Conservation (phyloP, 2,113 vertebrate genomes). For the Ptychochromis oligacanthus region DNA sequence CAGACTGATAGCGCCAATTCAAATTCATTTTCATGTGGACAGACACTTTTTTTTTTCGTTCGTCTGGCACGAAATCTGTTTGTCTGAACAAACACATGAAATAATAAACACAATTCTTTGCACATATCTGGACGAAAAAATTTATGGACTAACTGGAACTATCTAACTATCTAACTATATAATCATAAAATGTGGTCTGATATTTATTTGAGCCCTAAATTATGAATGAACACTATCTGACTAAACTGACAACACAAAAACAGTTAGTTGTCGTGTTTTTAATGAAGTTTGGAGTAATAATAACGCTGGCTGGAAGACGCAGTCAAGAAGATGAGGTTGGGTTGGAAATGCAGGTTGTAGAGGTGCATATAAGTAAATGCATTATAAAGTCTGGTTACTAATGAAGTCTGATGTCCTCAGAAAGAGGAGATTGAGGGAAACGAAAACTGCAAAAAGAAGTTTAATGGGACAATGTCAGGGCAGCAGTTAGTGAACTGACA, state of each 20-base stretch:
- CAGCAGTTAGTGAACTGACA: no score
- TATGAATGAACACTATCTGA: not conserved
- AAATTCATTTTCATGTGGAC: slow-evolving; percentile 13
- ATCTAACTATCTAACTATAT: not conserved
- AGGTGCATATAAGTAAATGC: not conserved
- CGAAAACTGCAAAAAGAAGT: fast-evolving
- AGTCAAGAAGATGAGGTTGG: not conserved
- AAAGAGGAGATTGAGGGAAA: not conserved
- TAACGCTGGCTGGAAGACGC: not conserved
- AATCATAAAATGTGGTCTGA: not conserved
- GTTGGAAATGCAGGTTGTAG: not conserved
- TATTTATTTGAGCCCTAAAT: not conserved
- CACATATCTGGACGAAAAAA: not conserved
- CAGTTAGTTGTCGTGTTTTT: fast-evolving
- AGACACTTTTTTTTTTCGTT: slow-evolving; percentile 17
- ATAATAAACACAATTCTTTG: not conserved
- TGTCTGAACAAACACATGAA: not conserved
- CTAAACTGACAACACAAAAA: not conserved
- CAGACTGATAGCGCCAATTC: slow-evolving; percentile 17
- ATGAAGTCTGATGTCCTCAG: not conserved
- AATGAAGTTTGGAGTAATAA: not conserved
- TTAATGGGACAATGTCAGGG: not conserved
- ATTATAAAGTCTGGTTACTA: not conserved
- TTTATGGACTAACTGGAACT: not conserved
- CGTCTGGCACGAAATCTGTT: not conserved